A percentile compares a stretch with the other conserved stretches of the same genome.
Conservation (phyloP, 2,888 invertebrate species). For the Oligia fasciuncula region DNA sequence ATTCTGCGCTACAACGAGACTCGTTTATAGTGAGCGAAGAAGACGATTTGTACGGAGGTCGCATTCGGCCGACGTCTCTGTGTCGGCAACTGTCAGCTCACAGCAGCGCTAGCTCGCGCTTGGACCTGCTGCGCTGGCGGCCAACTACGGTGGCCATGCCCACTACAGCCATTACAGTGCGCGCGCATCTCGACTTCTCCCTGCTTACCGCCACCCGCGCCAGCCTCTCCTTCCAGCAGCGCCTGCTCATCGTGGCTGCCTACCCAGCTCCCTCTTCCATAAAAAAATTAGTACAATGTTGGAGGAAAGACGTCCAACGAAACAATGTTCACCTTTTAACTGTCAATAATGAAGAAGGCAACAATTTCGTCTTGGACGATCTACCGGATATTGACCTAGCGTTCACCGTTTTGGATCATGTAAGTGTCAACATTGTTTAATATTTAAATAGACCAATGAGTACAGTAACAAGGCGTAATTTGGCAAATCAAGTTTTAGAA, state of each 20-base stretch:
- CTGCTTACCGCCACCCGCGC: constrained; percentile 37
- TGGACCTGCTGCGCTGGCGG: constrained; percentile 59
- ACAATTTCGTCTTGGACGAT: too few species aligned
- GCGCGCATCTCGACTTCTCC: constrained; percentile 30
- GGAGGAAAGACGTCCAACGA: constrained; percentile 68
- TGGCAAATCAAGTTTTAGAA: not conserved
- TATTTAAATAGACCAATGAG: not conserved
- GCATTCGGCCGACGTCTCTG: constrained; percentile 38
- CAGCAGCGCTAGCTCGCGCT: constrained; percentile 11
- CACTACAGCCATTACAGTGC: constrained; percentile 53
- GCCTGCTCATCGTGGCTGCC: constrained; percentile 50
- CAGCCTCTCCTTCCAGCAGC: constrained; percentile 31
- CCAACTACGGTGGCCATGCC: constrained; percentile 31
- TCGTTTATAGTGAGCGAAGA: constrained; percentile 59
- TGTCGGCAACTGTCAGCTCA: constrained; percentile 50
- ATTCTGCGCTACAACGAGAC: constrained; percentile 45
- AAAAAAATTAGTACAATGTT: constrained; percentile 67
- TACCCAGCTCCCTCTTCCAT: constrained; percentile 48
- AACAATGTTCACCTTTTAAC: too few species aligned
- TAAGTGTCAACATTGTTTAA: constrained; percentile 56
- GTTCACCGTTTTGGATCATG: too few species aligned
- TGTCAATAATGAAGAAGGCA: too few species aligned
- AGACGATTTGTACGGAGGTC: constrained; percentile 29
- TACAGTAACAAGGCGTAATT: not conserved
- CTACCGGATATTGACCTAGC: too few species aligned